Conservation (phyloP, 37 sponge, comb jelly and placozoan species). For the Axinella damicornis region DNA sequence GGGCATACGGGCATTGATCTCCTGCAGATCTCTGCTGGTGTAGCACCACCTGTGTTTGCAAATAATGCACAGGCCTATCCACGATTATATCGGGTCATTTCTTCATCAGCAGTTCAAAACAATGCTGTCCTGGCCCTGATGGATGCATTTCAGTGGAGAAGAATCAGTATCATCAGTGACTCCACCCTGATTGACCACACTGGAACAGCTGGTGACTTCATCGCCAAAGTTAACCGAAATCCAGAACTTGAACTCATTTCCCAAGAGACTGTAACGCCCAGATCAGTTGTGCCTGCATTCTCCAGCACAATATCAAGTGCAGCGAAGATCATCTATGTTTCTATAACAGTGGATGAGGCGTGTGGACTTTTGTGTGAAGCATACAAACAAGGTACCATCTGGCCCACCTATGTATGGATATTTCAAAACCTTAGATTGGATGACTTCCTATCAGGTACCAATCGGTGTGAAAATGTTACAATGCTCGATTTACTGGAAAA, state of each 20-base stretch:
- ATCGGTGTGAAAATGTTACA: neutral
- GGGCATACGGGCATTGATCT: constrained; percentile 2
- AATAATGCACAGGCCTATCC: neutral
- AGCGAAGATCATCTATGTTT: constrained; percentile 28
- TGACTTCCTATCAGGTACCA: neutral
- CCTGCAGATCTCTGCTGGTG: constrained; percentile 25
- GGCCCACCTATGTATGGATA: constrained; percentile 49
- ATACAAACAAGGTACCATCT: neutral
- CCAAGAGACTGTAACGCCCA: too few species aligned
- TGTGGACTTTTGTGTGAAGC: neutral
- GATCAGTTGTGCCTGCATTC: too few species aligned
- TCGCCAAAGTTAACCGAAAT: too few species aligned
- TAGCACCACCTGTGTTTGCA: constrained; percentile 11
- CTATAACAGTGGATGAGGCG: constrained; percentile 6
- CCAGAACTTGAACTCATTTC: too few species aligned
- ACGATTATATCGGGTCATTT: neutral
- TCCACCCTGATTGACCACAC: neutral
- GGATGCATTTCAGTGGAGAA: constrained; percentile 27
- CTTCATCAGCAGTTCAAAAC: constrained; percentile 15
- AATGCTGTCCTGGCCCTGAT: constrained; percentile 30
- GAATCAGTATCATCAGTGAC: constrained; percentile 1
- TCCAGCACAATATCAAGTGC: neutral
- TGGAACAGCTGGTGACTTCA: too few species aligned
- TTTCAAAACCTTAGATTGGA: constrained; percentile 1
- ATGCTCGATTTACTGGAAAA: constrained; percentile 29